A percentile compares a stretch with the other conserved stretches of the same genome.
These are phyloP conservation scores for Acleris sparsana DNA, from an alignment of 2,888 invertebrate species.

Conservation along the genomic window DNA sequence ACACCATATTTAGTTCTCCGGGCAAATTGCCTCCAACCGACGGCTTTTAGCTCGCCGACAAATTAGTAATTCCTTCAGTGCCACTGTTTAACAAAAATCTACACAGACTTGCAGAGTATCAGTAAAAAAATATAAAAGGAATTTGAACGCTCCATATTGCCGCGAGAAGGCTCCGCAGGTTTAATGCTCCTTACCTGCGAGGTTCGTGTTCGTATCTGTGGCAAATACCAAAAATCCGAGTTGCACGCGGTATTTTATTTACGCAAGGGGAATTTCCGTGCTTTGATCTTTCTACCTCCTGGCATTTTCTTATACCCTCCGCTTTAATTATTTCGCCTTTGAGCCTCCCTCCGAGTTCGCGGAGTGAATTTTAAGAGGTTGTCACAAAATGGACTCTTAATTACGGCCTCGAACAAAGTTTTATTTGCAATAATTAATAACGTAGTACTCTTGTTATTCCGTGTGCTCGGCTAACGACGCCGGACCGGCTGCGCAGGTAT, in stretches of 20 bases:
- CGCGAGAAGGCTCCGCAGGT: neutral
- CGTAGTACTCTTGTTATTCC: slow-evolving; percentile 56
- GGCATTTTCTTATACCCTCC: slow-evolving; percentile 75
- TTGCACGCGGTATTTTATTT: slow-evolving; percentile 64
- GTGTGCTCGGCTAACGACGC: slow-evolving; percentile 40
- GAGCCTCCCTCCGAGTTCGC: slow-evolving; percentile 66
- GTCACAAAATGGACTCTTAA: slow-evolving; percentile 80
- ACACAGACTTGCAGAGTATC: slow-evolving; percentile 14
- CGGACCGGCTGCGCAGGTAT: slow-evolving; percentile 36
- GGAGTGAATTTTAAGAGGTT: slow-evolving; percentile 80
- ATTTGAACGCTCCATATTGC: slow-evolving; percentile 19
- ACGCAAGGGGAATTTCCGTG: slow-evolving; percentile 66
- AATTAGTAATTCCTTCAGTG: slow-evolving; percentile 21
- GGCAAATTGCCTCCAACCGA: slow-evolving; percentile 22
- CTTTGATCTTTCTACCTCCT: slow-evolving; percentile 74
- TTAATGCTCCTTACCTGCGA: no score
- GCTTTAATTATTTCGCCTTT: slow-evolving; percentile 81
- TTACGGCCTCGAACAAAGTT: slow-evolving; percentile 66
- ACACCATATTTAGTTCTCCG: slow-evolving; percentile 32
- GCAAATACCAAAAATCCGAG: slow-evolving; percentile 59
- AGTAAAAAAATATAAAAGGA: slow-evolving; percentile 19
- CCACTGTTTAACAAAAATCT: slow-evolving; percentile 23
- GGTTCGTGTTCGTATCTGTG: slow-evolving; percentile 41
- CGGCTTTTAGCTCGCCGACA: slow-evolving; percentile 19
- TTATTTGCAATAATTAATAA: slow-evolving; percentile 78